Evolutionary conservation across 2,888 invertebrate species (phyloP), one percentile per base, ranked within the genome.

Genomic region (Nomada fabriciana): DNA sequence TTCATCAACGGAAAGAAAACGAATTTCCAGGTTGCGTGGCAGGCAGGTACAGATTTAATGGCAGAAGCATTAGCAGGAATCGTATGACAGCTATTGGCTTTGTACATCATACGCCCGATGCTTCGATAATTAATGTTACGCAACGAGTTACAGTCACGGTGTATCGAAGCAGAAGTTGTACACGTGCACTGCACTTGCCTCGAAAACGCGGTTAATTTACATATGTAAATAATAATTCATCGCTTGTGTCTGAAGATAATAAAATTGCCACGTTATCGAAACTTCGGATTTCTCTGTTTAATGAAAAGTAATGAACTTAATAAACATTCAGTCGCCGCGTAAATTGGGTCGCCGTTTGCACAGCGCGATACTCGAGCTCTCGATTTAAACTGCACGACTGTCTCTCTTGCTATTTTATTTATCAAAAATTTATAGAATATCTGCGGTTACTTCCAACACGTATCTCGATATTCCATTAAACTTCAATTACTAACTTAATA

Each of bases 291-390:
- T 36, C 20, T 60, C 42, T 18, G 13, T 29, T 23, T 20, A 50
- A 74, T 29, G 59, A 74, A 47, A 67, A 61, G 53, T 67, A 77
- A 74, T 55, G 23, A 60, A 76, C 15, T 72, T 59, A 25, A 65
- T 59, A 67, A 60, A 74, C 20, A 60, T 15, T 29, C 20, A 0
- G 36, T 1, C 25, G 20, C 29, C 29, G 23, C 5, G 59, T 15
- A 52, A 65, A 77, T 29, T 29, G 60, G 2, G 0, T 36, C 15
- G 20, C 15, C 15, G 20, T n/a, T 36, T n/a, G 50, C 18, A 11
- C 23, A 15, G 18, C 0, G 10, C 18, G 5, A 2, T 18, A 29
- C 10, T 18, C 18, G 18, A 18, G 18, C 42, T 36, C 42, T 9
- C 20, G 20, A 55, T 57, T 13, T 42, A 47, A 47, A 2, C 13